These are phyloP conservation scores for Plebejus anna DNA, from an alignment of 2,888 invertebrate species.

Conservation along the genomic window DNA sequence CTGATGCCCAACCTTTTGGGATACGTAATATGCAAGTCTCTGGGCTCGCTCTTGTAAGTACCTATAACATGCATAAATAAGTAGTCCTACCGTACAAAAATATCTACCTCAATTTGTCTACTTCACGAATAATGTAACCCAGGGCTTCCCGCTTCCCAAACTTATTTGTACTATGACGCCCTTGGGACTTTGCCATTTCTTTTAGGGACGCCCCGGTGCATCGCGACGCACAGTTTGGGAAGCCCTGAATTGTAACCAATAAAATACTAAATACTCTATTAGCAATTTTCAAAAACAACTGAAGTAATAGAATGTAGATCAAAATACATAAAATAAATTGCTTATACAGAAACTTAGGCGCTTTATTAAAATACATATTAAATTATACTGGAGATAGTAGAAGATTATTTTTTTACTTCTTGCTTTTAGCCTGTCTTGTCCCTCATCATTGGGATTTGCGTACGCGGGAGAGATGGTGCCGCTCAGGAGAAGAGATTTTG, in stretches of 20 bases:
- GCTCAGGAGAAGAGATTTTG: conserved; percentile 51
- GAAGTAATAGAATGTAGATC: background rate
- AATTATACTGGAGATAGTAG: background rate
- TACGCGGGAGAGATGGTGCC: conserved; percentile 63
- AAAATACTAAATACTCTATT: too few relatives aligned
- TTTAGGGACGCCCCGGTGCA: too few relatives aligned
- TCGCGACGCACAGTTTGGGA: too few relatives aligned
- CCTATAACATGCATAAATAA: background rate
- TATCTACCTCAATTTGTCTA: too few relatives aligned
- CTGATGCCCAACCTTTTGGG: conserved; percentile 58
- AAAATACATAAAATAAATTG: background rate
- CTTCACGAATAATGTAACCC: too few relatives aligned
- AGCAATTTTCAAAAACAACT: too few relatives aligned
- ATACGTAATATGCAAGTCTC: conserved; percentile 59
- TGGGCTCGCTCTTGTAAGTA: conserved; percentile 67
- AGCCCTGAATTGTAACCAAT: too few relatives aligned
- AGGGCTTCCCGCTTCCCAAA: too few relatives aligned
- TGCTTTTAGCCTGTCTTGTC: conserved; percentile 56
- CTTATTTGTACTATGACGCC: too few relatives aligned
- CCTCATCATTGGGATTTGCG: conserved; percentile 59
- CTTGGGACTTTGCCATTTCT: too few relatives aligned
- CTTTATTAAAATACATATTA: background rate
- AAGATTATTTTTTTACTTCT: background rate
- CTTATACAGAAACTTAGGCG: background rate
- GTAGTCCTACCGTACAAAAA: background rate